Evolutionary conservation across 2,113 vertebrate species (phyloP).

Genomic region (Trogon melanurus): DNA sequence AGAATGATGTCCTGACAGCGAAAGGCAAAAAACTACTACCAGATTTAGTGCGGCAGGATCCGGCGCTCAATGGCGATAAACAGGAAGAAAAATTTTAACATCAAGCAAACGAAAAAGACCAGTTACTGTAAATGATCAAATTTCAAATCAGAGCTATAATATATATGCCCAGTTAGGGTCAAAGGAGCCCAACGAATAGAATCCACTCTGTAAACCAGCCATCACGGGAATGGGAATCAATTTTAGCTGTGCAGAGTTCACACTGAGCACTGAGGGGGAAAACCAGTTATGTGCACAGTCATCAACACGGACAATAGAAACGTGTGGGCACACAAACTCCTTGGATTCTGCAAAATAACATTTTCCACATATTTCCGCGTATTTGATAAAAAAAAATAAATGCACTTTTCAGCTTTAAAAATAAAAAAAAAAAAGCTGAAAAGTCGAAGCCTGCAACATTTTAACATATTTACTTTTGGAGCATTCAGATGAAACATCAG

Average conservation of each 20-base stretch:
- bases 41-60: background rate
- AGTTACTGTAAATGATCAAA: background rate
- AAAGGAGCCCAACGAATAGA: background rate
- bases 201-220: background rate
- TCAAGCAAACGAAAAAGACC: background rate
- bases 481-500: background rate
- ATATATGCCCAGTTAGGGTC: background rate
- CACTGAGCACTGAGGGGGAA: background rate
- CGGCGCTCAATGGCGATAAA: background rate
- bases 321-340: background rate
- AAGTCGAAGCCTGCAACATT: background rate
- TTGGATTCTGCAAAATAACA: slow-evolving; percentile 3
- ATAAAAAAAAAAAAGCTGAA: slow-evolving; percentile 8
- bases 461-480: background rate
- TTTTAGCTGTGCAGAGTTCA: background rate
- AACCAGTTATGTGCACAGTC: slow-evolving; percentile 38
- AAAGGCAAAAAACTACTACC: background rate
- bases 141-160: background rate
- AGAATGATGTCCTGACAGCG: background rate
- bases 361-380: slow-evolving; percentile 12
- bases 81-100: background rate
- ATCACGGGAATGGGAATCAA: background rate
- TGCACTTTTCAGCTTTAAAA: background rate
- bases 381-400: background rate
- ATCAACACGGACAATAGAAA: background rate